These are phyloP conservation scores for Pedetes capensis DNA, from an alignment of 2,113 vertebrate species.

Conservation along the genomic window DNA sequence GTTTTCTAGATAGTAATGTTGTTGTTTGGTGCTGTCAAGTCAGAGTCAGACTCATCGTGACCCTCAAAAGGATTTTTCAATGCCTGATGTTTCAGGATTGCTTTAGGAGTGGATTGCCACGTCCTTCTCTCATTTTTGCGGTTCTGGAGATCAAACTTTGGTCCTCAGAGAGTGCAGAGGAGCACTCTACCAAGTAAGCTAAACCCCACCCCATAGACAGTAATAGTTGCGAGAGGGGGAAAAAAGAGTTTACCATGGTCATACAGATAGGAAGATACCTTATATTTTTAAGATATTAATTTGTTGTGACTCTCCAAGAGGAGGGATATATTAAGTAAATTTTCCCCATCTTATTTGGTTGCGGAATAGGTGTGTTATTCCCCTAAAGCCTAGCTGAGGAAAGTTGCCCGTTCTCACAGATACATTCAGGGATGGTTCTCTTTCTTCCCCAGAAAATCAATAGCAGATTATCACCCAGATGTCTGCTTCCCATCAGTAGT, in stretches of 20 bases:
- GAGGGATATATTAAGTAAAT: background rate
- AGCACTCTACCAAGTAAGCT: no score
- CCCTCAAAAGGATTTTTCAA: no score
- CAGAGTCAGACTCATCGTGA: no score
- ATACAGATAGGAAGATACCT: background rate
- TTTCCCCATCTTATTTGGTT: slow-evolving; percentile 23
- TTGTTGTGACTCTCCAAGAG: slow-evolving; percentile 16
- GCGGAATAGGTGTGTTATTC: background rate
- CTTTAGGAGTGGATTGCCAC: no score
- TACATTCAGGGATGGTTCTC: background rate
- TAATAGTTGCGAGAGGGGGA: background rate
- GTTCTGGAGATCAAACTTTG: no score
- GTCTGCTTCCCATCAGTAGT: background rate
- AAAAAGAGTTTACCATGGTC: background rate
- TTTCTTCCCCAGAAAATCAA: slow-evolving; percentile 19
- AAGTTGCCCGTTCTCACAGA: background rate
- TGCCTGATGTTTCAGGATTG: no score
- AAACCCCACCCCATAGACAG: no score
- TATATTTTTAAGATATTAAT: background rate
- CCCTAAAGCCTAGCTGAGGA: background rate
- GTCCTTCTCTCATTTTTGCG: no score
- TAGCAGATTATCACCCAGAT: background rate
- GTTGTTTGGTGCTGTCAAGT: no score
- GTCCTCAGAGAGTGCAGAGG: no score
- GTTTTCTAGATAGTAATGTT: background rate